Conservation (phyloP, 2,888 invertebrate species). For the Homarus gammarus region DNA sequence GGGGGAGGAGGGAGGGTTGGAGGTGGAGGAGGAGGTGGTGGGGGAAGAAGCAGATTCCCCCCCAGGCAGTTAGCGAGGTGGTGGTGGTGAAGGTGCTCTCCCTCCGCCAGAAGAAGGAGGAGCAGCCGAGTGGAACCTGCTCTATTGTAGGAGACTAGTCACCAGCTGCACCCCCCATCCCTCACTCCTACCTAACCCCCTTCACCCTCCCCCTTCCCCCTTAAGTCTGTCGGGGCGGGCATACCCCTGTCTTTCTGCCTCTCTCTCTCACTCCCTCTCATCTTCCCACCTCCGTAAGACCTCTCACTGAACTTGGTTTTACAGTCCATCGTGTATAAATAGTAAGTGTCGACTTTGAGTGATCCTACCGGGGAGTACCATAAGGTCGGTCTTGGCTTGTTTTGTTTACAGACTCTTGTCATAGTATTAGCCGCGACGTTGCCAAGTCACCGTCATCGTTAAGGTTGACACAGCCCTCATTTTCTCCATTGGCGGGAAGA, state of each 20-base stretch:
- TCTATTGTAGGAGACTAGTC: slow-evolving; percentile 39
- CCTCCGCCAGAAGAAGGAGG: slow-evolving; percentile 17
- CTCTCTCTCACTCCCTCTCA: slow-evolving; percentile 53
- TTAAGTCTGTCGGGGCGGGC: slow-evolving; percentile 31
- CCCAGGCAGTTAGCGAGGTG: slow-evolving; percentile 34
- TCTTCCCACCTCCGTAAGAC: slow-evolving; percentile 39
- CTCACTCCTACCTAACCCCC: slow-evolving; percentile 29
- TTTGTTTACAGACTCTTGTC: slow-evolving; percentile 73
- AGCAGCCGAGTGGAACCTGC: slow-evolving; percentile 32
- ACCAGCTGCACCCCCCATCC: slow-evolving; percentile 34
- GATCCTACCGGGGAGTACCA: slow-evolving; percentile 21
- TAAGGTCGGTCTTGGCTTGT: slow-evolving; percentile 64
- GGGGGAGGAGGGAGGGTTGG: slow-evolving; percentile 4
- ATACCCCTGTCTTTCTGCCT: slow-evolving; percentile 40
- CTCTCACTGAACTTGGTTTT: slow-evolving; percentile 4
- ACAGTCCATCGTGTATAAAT: slow-evolving; percentile 12
- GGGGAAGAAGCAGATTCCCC: slow-evolving; percentile 35
- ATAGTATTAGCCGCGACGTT: slow-evolving; percentile 75
- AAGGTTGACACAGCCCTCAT: slow-evolving; percentile 41
- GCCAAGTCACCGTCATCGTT: slow-evolving; percentile 69
- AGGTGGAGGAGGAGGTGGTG: slow-evolving; percentile 1
- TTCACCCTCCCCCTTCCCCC: slow-evolving; percentile 26
- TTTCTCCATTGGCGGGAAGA: slow-evolving; percentile 1
- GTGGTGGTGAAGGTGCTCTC: slow-evolving; percentile 31
- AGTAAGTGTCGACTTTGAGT: slow-evolving; percentile 11